Evolutionary conservation across 2,888 invertebrate genomes (phyloP).

Genomic region (Onthophagus sagittarius): DNA sequence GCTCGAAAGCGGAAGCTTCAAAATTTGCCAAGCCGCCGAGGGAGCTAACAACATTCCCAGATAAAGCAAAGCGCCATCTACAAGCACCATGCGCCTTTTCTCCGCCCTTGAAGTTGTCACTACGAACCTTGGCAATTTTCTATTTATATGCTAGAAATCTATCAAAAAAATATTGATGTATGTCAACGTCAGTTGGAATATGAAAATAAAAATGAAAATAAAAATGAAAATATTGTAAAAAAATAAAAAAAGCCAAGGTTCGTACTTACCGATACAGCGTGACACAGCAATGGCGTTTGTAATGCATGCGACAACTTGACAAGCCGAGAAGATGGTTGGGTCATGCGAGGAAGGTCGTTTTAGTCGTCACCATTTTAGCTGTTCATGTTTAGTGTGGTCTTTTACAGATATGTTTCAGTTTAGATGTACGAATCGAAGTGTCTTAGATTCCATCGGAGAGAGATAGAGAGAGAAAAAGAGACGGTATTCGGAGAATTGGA

Average conservation of each 20-base stretch:
- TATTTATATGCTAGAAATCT: not conserved
- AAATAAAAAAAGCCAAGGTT: not conserved
- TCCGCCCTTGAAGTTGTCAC: not conserved
- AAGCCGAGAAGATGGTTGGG: slow-evolving; percentile 18
- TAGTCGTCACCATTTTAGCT: slow-evolving; percentile 41
- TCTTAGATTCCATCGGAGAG: slow-evolving; percentile 30
- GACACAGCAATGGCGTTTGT: not conserved
- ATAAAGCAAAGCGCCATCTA: not conserved
- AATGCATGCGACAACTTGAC: not conserved
- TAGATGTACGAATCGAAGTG: slow-evolving; percentile 34
- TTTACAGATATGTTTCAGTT: slow-evolving; percentile 43
- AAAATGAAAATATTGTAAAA: too few relatives aligned
- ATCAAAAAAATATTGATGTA: too few relatives aligned
- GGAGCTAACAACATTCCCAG: not conserved
- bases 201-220: too few relatives aligned
- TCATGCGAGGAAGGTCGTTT: slow-evolving; percentile 39
- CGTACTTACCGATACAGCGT: not conserved
- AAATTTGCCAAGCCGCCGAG: not conserved
- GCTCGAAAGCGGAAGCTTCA: not conserved
- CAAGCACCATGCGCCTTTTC: not conserved
- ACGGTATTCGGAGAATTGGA: slow-evolving; percentile 16
- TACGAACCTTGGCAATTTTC: not conserved
- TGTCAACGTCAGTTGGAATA: too few relatives aligned
- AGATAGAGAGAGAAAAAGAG: slow-evolving; percentile 20
- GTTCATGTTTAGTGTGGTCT: slow-evolving; percentile 43